These are phyloP conservation scores for Lepas anatifera DNA, from an alignment of 2,888 invertebrate genomes.

Conservation along the genomic window DNA sequence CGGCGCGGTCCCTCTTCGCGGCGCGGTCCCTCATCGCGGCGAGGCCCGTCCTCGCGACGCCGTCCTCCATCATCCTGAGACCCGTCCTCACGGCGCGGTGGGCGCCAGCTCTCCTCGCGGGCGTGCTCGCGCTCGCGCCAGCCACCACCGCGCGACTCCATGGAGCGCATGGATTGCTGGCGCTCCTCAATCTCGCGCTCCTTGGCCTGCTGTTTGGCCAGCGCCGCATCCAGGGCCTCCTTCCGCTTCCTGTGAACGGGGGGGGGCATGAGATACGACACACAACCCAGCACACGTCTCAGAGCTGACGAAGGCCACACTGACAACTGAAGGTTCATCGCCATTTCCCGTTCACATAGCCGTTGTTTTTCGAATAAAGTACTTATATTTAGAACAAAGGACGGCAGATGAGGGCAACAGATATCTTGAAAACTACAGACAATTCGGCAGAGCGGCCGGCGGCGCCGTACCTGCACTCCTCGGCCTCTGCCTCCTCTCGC, in stretches of 20 bases:
- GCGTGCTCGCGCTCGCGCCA: neutral
- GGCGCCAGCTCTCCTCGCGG: constrained; percentile 1
- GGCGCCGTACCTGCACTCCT: constrained; percentile 20
- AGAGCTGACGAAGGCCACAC: too few species aligned
- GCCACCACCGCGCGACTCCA: constrained; percentile 11
- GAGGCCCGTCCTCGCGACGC: constrained; percentile 15
- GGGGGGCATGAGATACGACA: too few species aligned
- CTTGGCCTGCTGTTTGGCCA: constrained; percentile 14
- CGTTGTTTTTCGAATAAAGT: too few species aligned
- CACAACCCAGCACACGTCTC: too few species aligned
- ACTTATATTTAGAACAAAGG: too few species aligned
- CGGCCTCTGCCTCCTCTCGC: constrained; percentile 18
- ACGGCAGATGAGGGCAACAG: too few species aligned
- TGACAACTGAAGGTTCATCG: too few species aligned
- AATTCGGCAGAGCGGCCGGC: too few species aligned
- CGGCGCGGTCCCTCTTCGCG: constrained; percentile 13
- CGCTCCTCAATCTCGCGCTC: constrained; percentile 20
- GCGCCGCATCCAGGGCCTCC: constrained; percentile 14
- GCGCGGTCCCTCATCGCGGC: constrained; percentile 17
- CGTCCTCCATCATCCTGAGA: constrained; percentile 14
- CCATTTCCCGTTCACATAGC: too few species aligned
- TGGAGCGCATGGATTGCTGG: too few species aligned
- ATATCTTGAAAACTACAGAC: too few species aligned
- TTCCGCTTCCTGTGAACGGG: constrained; percentile 24
- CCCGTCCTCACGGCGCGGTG: neutral